Base-by-base conservation (phyloP, 2,797 vertebrate genomes). In the Falco peregrinus region DNA sequence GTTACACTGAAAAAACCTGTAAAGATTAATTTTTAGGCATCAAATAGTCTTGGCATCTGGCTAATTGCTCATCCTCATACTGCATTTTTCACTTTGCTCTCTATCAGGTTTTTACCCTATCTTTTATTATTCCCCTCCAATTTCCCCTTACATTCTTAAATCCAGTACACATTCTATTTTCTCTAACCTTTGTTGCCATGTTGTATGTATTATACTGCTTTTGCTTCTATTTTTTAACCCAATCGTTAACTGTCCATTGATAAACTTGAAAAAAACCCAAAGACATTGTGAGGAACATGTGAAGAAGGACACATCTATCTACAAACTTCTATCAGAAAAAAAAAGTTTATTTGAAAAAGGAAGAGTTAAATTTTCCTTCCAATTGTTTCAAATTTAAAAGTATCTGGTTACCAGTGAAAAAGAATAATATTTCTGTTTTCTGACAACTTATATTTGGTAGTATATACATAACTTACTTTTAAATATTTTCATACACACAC, bases 71-170 rank as follows among this genome's bases (percentile, higher is more conserved):
- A 0, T 56, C 57, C 54, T 79, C 6, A 25, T 41, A 76, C 35
- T 67, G 14, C 12, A 33, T 57, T 83, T 87, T 85, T 77, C 26
- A 35, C 26, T 53, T 82, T 53, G 3, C 21, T 60, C 57, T 68
- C 1, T 2, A 11, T 37, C 21, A 13, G 61, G 9, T 37, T 91
- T 78, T 78, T n/a, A 76, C 6, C 2, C 3, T 0, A 2, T 29
- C 45, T 78, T 84, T 26, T 71, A 54, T 33, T 74, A 68, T 57
- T 83, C 15, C 16, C 43, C 8, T 73, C 10, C 8, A 22, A 20
- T 60, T 79, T 84, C 11, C 25, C 75, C 28, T 56, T 65, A 15
- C 15, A 10, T 26, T 68, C 16, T 54, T 70, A 39, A 8, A 47
- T 56, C 15, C 26, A 47, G 21, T 56, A 61, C 10, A 48, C 13